Evolutionary conservation across 2,113 vertebrate genomes (phyloP).

Genomic region (Callaeas wilsoni): DNA sequence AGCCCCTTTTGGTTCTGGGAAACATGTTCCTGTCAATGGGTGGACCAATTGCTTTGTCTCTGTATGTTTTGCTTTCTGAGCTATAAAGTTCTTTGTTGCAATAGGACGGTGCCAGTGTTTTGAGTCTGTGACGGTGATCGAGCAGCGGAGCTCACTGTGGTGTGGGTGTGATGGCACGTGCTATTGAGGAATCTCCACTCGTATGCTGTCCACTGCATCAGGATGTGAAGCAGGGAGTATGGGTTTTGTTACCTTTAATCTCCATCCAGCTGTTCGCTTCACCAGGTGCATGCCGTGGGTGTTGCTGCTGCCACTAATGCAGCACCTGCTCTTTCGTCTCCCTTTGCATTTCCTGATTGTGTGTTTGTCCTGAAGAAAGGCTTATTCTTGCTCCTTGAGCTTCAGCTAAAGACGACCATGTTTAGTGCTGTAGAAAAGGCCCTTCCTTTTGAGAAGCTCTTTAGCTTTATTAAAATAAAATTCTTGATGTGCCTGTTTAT

Average conservation of each 20-base stretch:
- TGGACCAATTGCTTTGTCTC: not conserved
- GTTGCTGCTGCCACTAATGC: not conserved
- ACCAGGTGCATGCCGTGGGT: not conserved
- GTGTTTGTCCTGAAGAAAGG: not conserved
- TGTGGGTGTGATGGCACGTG: not conserved
- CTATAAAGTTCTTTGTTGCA: not conserved
- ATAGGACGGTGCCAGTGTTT: fast-evolving
- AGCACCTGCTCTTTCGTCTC: not conserved
- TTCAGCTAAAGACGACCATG: fast-evolving
- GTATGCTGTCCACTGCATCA: not conserved
- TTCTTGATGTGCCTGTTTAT: not conserved
- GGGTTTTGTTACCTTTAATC: not conserved
- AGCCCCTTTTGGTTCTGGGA: not conserved
- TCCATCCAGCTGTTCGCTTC: not conserved
- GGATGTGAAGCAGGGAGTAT: not conserved
- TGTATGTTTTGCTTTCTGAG: not conserved
- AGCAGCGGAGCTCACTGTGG: not conserved
- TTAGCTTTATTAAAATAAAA: not conserved
- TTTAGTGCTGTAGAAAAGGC: not conserved
- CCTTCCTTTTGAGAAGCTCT: not conserved
- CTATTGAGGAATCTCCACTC: fast-evolving
- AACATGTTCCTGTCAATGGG: not conserved
- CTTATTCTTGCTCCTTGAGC: not conserved
- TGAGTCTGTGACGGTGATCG: not conserved
- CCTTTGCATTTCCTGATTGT: not conserved